Percentiles rank a stretch among this genome's conserved stretches.
Evolutionary conservation across 2,113 vertebrate species (phyloP).

Genomic region (Maccullochella peelii): DNA sequence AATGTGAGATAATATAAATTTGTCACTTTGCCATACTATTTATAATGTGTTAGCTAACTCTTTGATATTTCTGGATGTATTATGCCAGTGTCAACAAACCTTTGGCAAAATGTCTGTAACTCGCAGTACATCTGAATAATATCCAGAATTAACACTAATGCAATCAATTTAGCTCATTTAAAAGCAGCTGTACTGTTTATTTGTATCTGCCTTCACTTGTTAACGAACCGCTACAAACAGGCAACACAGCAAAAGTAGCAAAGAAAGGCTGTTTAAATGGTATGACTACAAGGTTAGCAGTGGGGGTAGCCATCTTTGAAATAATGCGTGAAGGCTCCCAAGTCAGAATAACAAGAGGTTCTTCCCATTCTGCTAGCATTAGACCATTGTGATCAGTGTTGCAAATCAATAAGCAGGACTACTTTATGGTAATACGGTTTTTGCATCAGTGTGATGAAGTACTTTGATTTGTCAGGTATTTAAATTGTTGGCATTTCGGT

Average conservation of each 20-base stretch:
- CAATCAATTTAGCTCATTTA: not conserved
- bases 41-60: not conserved
- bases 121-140: not conserved
- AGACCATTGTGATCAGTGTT: no score
- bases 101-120: not conserved
- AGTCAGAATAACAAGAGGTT: not conserved
- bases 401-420: not conserved
- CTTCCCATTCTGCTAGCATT: not conserved
- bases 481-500: no score
- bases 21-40: not conserved
- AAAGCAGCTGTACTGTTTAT: not conserved
- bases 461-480: not conserved
- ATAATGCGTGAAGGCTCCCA: not conserved
- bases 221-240: not conserved
- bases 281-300: not conserved
- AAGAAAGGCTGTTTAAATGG: not conserved
- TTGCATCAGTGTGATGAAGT: not conserved
- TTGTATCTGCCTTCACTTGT: not conserved
- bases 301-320: not conserved
- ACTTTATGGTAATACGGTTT: no score
- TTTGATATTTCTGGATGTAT: constrained; percentile 14
- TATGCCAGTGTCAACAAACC: not conserved
- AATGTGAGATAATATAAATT: constrained; percentile 14
- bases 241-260: not conserved
- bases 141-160: not conserved